Evolutionary conservation across 64 coral and sea anemone species (phyloP).

Genomic region (Montipora capricornis): DNA sequence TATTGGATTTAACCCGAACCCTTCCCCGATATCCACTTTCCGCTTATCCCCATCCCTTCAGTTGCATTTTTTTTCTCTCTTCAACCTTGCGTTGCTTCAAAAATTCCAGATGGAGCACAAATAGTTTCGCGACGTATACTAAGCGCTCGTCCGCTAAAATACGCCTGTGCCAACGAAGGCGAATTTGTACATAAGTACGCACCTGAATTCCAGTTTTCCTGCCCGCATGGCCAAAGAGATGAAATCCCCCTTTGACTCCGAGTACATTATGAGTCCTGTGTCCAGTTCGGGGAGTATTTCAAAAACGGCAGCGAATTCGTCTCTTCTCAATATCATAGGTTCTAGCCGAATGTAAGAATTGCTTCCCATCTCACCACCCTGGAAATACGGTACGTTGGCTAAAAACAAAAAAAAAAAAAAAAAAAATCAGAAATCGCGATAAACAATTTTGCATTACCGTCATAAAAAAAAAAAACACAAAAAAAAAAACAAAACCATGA

Average conservation of each 20-base stretch:
- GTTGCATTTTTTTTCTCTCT: no score
- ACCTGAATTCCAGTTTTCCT: slow-evolving; percentile 64
- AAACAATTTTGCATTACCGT: no score
- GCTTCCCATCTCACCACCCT: neutral
- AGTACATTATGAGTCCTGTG: slow-evolving; percentile 59
- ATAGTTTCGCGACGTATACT: no score
- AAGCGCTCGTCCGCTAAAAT: no score
- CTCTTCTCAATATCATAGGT: neutral
- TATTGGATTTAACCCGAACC: no score
- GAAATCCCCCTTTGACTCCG: neutral
- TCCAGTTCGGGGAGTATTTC: slow-evolving; percentile 28
- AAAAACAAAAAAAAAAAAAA: slow-evolving; percentile 11
- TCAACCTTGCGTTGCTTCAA: no score
- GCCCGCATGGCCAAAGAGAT: slow-evolving; percentile 54
- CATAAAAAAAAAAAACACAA: neutral
- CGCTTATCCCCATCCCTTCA: no score
- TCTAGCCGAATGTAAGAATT: neutral
- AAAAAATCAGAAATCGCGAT: neutral
- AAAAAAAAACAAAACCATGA: no score
- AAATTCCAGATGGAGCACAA: no score
- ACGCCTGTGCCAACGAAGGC: no score
- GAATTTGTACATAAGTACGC: no score
- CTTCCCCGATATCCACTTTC: no score
- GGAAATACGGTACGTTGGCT: slow-evolving; percentile 58
- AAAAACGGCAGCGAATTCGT: slow-evolving; percentile 25